These are phyloP conservation scores for Bubalus kerabau DNA, from an alignment of 2,113 vertebrate species.

Conservation along the genomic window DNA sequence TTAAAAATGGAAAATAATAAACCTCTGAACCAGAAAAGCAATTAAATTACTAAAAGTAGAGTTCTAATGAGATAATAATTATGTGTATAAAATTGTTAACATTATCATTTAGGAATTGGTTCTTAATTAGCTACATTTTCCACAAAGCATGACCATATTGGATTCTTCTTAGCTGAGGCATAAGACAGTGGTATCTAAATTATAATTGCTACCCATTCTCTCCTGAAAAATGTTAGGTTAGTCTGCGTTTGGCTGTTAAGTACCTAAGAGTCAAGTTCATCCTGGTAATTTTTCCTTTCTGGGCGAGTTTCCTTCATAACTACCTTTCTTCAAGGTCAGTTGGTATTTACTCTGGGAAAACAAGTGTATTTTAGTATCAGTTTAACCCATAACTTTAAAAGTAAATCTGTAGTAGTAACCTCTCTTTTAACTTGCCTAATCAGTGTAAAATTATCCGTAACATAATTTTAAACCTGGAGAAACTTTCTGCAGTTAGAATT, in stretches of 20 bases:
- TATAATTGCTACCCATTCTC: neutral
- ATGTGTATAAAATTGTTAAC: neutral
- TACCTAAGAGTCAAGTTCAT: neutral
- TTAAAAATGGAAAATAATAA: slow-evolving; percentile 23
- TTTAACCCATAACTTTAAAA: neutral
- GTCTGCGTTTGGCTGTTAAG: neutral
- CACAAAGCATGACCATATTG: neutral
- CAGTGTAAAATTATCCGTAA: neutral
- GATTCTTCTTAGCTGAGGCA: neutral
- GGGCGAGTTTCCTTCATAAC: neutral
- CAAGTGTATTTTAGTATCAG: neutral
- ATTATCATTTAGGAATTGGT: slow-evolving; percentile 1
- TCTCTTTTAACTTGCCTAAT: neutral
- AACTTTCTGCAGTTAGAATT: neutral
- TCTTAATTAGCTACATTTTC: slow-evolving; percentile 28
- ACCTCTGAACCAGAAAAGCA: slow-evolving; percentile 4
- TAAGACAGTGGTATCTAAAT: neutral
- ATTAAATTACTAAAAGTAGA: neutral
- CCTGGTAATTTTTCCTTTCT: neutral
- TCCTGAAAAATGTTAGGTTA: neutral
- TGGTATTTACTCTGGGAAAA: neutral
- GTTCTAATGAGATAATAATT: slow-evolving; percentile 26
- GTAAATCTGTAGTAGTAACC: neutral
- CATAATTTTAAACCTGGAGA: neutral
- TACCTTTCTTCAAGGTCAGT: neutral